Percentiles rank a stretch among this genome's conserved stretches.
These are phyloP conservation scores for Harpagifer antarcticus DNA, from an alignment of 2,797 vertebrate genomes.

Conservation along the genomic window DNA sequence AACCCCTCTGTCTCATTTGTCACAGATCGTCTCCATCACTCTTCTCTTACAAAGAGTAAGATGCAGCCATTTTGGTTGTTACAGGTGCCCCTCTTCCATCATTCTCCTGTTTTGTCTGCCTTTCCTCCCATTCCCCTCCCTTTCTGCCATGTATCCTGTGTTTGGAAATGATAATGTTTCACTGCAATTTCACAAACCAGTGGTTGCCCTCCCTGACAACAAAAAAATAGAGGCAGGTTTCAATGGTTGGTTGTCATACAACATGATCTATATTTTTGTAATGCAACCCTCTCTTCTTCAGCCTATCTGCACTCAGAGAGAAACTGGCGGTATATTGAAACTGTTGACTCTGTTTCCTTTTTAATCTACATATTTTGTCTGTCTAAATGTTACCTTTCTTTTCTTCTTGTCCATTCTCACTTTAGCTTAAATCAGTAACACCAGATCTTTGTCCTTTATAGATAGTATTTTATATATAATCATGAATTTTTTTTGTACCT, in stretches of 20 bases:
- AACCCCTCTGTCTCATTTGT: conserved; percentile 26
- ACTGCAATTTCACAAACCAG: conserved; percentile 19
- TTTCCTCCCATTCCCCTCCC: too few relatives aligned
- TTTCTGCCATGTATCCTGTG: neutral
- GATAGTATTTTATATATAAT: too few relatives aligned
- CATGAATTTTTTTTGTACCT: too few relatives aligned
- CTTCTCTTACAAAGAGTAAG: conserved; percentile 21
- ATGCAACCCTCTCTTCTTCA: conserved; percentile 5
- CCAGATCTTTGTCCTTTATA: too few relatives aligned
- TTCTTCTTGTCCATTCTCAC: neutral
- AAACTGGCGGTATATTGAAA: neutral
- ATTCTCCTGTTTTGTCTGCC: neutral
- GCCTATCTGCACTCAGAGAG: conserved; percentile 2
- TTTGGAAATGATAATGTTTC: conserved; percentile 13
- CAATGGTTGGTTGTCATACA: neutral
- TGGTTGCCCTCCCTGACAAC: conserved; percentile 10
- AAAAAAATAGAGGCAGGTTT: conserved; percentile 29
- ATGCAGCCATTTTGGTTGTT: conserved; percentile 40
- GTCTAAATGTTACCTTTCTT: neutral
- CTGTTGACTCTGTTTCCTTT: neutral
- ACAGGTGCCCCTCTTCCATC: conserved; percentile 25
- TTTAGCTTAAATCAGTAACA: neutral
- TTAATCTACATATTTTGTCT: neutral
- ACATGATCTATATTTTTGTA: conserved; percentile 9
- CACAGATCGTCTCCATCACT: conserved; percentile 13